A percentile compares a stretch with the other conserved stretches of the same genome.
phyloP scores from a whole-genome alignment of 2,888 invertebrate genomes.

The Strigamia crassipes region DNA sequence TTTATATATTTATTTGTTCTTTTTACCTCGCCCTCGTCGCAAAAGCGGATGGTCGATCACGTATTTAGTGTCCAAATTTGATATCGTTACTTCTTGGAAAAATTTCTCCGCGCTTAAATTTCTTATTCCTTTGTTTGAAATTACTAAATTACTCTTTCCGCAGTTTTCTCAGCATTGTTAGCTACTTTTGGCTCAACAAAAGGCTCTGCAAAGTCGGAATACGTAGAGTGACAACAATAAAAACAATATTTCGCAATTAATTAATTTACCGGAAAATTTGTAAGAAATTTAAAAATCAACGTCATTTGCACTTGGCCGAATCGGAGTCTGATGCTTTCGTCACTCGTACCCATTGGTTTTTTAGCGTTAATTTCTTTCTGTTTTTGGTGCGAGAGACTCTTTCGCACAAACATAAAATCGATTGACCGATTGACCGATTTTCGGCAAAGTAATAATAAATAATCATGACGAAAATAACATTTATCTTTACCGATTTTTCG shows the following conservation, averaged over 20 bases:
- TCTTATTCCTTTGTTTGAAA: slow-evolving; percentile 59
- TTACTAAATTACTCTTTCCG: slow-evolving; percentile 51
- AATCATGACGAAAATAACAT: too few species aligned
- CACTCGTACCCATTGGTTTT: slow-evolving; percentile 65
- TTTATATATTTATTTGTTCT: not conserved
- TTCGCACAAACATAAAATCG: slow-evolving; percentile 76
- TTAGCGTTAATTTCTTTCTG: slow-evolving; percentile 63
- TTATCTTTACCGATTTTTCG: too few species aligned
- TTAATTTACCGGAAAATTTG: slow-evolving; percentile 58
- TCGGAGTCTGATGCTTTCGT: slow-evolving; percentile 72
- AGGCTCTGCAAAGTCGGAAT: slow-evolving; percentile 55
- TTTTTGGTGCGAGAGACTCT: slow-evolving; percentile 66
- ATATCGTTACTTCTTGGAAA: slow-evolving; percentile 65
- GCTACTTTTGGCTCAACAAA: slow-evolving; percentile 57
- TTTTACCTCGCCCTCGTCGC: slow-evolving; percentile 65
- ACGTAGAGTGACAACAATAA: not conserved
- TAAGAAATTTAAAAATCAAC: slow-evolving; percentile 63
- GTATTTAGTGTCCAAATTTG: slow-evolving; percentile 56
- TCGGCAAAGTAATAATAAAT: too few species aligned
- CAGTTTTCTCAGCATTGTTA: slow-evolving; percentile 51
- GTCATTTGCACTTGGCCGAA: slow-evolving; percentile 75
- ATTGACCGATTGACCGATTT: too few species aligned
- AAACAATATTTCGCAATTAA: not conserved
- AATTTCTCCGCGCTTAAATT: slow-evolving; percentile 79
- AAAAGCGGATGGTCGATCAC: slow-evolving; percentile 73